Evolutionary conservation across 2,113 vertebrate genomes (phyloP).

Genomic region (Scopus umbretta): DNA sequence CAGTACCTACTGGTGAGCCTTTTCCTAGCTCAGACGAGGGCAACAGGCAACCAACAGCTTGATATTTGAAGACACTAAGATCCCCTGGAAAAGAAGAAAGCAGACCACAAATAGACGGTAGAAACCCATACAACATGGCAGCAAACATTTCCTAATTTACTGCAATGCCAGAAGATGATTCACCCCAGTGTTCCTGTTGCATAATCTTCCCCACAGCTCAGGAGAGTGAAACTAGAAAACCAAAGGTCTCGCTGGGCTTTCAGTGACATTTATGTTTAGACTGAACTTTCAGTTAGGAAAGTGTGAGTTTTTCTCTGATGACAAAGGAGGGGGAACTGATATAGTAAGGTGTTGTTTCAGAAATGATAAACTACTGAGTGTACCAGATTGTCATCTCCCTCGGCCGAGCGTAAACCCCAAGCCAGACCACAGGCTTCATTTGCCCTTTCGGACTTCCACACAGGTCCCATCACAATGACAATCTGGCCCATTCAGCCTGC

Average conservation of each 20-base stretch:
- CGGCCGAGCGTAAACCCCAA: neutral
- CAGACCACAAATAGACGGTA: conserved; percentile 1
- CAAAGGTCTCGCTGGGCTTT: conserved; percentile 52
- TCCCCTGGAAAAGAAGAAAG: neutral
- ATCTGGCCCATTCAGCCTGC: neutral
- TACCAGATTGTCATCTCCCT: neutral
- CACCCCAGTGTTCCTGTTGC: conserved; percentile 62
- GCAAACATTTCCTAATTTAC: conserved; percentile 51
- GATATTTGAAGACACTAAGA: neutral
- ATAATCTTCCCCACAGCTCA: conserved; percentile 50
- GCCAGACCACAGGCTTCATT: neutral
- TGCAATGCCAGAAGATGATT: conserved; percentile 53
- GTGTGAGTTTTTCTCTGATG: conserved; percentile 52
- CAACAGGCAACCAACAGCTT: neutral
- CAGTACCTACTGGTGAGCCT: neutral
- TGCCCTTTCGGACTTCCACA: neutral
- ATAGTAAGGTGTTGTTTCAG: conserved; percentile 23
- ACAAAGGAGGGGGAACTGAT: conserved; percentile 14
- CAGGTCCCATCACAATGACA: neutral
- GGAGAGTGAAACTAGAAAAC: conserved; percentile 51
- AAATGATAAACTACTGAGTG: neutral
- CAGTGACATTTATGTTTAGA: conserved; percentile 62
- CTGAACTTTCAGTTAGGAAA: conserved; percentile 64
- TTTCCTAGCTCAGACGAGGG: neutral
- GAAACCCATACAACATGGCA: neutral